phyloP scores from a whole-genome alignment of 2,113 vertebrate species.

The Plecotus auritus region DNA sequence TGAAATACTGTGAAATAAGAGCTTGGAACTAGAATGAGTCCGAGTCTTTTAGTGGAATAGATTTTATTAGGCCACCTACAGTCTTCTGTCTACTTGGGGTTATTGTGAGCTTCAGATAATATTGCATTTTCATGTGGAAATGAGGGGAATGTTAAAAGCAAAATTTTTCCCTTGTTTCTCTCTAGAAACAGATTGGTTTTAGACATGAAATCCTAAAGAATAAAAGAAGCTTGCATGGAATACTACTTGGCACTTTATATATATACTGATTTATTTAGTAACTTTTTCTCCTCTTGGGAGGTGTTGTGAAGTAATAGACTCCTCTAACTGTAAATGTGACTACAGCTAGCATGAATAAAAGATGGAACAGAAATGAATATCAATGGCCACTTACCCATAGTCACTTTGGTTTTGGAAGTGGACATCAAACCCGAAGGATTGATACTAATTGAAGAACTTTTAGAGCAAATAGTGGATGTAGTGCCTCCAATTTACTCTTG shows the following conservation, averaged over 20 bases:
- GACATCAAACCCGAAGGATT: slow-evolving; percentile 58
- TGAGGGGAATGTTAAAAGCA: slow-evolving; percentile 7
- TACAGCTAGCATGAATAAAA: slow-evolving; percentile 64
- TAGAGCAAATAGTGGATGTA: not conserved
- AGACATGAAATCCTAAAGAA: not conserved
- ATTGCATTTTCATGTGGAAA: not conserved
- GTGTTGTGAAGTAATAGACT: slow-evolving; percentile 55
- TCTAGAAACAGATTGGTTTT: slow-evolving; percentile 24
- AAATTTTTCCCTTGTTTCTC: not conserved
- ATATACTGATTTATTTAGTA: slow-evolving; percentile 50
- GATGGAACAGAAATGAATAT: slow-evolving; percentile 57
- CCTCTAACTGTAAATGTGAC: slow-evolving; percentile 52
- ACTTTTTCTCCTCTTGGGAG: slow-evolving; percentile 47
- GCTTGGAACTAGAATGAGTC: not conserved
- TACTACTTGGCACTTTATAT: not conserved
- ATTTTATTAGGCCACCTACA: slow-evolving; percentile 30
- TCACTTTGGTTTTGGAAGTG: slow-evolving; percentile 43
- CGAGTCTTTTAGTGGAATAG: not conserved
- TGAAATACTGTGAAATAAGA: not conserved
- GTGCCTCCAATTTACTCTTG: slow-evolving; percentile 28
- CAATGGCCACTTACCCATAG: slow-evolving; percentile 52
- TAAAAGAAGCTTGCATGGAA: not conserved
- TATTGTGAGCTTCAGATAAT: not conserved
- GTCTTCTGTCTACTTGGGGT: not conserved
- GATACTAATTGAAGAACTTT: slow-evolving; percentile 62